Conservation (phyloP, 92 coral and sea anemone species). For the Phymanthus crucifer region DNA sequence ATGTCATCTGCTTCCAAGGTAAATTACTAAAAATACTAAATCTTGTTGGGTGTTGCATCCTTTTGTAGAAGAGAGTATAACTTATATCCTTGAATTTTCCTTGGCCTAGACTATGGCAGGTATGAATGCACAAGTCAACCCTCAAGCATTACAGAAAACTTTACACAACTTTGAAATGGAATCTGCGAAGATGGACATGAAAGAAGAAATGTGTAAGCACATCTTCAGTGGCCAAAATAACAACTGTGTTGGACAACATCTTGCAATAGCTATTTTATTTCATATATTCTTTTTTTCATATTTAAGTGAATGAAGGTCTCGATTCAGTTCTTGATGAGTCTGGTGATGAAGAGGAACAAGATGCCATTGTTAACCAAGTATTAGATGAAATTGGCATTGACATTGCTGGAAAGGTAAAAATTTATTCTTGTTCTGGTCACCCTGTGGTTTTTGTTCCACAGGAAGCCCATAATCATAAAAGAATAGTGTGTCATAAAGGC, state of each 20-base stretch:
- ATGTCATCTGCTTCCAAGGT: slow-evolving; percentile 96
- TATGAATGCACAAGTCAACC: slow-evolving; percentile 93
- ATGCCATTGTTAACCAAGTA: slow-evolving; percentile 93
- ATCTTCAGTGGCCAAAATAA: neutral
- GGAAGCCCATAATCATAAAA: neutral
- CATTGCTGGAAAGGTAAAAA: slow-evolving; percentile 84
- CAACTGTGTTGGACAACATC: too few species aligned
- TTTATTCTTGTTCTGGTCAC: neutral
- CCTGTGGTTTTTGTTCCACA: neutral
- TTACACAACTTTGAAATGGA: slow-evolving; percentile 91
- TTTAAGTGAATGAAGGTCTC: slow-evolving; percentile 83
- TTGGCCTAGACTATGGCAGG: slow-evolving; percentile 81
- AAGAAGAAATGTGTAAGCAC: slow-evolving; percentile 93
- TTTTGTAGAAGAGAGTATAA: too few species aligned
- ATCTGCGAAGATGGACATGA: slow-evolving; percentile 95
- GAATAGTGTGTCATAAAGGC: neutral
- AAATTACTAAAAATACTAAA: neutral
- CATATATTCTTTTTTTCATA: neutral
- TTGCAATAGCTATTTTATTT: too few species aligned
- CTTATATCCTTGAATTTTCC: neutral
- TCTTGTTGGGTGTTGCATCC: too few species aligned
- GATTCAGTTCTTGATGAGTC: slow-evolving; percentile 94
- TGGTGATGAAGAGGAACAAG: slow-evolving; percentile 98
- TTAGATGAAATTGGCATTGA: slow-evolving; percentile 98
- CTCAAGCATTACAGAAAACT: slow-evolving; percentile 84